Percentiles rank a stretch among this genome's conserved stretches.
Conservation (phyloP, 2,888 invertebrate species). For the Aplocera efformata region DNA sequence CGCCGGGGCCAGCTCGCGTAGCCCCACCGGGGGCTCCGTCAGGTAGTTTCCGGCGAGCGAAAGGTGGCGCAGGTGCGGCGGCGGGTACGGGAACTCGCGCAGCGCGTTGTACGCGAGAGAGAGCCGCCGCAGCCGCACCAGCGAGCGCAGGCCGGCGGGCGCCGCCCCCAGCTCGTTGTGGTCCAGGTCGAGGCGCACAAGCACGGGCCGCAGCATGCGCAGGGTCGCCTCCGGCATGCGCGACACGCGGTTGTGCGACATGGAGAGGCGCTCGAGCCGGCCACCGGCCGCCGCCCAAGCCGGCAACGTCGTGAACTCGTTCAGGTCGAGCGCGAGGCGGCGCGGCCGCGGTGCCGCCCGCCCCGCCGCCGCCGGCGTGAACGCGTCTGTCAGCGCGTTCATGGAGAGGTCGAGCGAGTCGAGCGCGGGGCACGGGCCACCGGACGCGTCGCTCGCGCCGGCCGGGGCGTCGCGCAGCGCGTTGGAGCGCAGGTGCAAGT, state of each 20-base stretch:
- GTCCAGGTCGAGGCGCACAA: slow-evolving; percentile 89
- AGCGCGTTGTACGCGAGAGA: slow-evolving; percentile 89
- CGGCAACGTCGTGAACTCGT: slow-evolving; percentile 84
- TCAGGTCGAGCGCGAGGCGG: slow-evolving; percentile 88
- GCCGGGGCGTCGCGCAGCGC: slow-evolving; percentile 40
- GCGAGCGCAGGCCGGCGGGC: slow-evolving; percentile 81
- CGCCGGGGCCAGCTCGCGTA: slow-evolving; percentile 82
- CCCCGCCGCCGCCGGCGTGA: slow-evolving; percentile 81
- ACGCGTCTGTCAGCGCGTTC: slow-evolving; percentile 85
- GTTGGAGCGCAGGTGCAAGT: slow-evolving; percentile 81
- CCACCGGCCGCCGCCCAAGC: slow-evolving; percentile 81
- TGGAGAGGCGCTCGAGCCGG: slow-evolving; percentile 85
- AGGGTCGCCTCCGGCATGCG: slow-evolving; percentile 84
- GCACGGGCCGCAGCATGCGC: slow-evolving; percentile 81
- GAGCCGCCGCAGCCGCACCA: slow-evolving; percentile 84
- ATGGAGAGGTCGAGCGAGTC: slow-evolving; percentile 90
- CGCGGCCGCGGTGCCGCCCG: slow-evolving; percentile 83
- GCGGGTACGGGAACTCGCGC: slow-evolving; percentile 69
- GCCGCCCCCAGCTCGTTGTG: slow-evolving; percentile 84
- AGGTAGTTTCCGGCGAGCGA: slow-evolving; percentile 88
- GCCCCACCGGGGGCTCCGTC: slow-evolving; percentile 81
- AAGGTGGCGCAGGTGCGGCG: slow-evolving; percentile 83
- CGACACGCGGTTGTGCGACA: slow-evolving; percentile 86
- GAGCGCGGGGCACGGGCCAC: slow-evolving; percentile 80
- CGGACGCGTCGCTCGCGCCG: slow-evolving; percentile 38